A percentile compares a stretch with the other conserved stretches of the same genome.
phyloP scores from a whole-genome alignment of 2,888 invertebrate genomes.

The Eupithecia exiguata region DNA sequence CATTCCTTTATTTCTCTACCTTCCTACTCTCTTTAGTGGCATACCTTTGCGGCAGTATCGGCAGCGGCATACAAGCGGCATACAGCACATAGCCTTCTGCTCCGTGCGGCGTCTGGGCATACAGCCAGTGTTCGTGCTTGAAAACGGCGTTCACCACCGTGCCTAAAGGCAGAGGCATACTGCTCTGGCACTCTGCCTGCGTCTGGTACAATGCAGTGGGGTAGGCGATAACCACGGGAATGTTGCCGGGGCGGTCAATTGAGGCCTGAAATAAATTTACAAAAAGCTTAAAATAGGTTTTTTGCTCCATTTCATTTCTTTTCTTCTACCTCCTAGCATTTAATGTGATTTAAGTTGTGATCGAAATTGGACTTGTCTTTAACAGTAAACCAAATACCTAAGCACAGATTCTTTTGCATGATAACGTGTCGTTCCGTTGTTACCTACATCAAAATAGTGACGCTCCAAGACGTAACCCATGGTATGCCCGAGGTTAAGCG shows the following conservation, averaged over 20 bases:
- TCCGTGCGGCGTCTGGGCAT: constrained; percentile 93
- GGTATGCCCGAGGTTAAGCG: no score
- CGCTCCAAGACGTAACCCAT: no score
- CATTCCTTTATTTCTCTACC: constrained; percentile 78
- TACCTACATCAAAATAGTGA: background rate
- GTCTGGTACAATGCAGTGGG: constrained; percentile 90
- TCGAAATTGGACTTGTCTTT: background rate
- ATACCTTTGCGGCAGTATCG: constrained; percentile 85
- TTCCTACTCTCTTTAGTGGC: background rate
- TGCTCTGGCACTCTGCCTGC: constrained; percentile 86
- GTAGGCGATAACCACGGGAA: constrained; percentile 91
- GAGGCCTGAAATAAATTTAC: constrained; percentile 85
- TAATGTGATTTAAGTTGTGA: background rate
- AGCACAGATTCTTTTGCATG: background rate
- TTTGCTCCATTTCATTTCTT: no score
- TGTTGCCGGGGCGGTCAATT: constrained; percentile 91
- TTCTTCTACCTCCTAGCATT: no score
- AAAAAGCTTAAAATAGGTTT: constrained; percentile 8
- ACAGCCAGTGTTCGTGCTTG: constrained; percentile 93
- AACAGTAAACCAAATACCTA: background rate
- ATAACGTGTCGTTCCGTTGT: background rate
- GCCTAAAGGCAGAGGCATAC: constrained; percentile 89
- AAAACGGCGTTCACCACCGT: constrained; percentile 94
- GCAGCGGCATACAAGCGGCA: constrained; percentile 89
- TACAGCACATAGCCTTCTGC: constrained; percentile 93